Conservation (phyloP, 2,888 invertebrate genomes). For the Philaethria dido region DNA sequence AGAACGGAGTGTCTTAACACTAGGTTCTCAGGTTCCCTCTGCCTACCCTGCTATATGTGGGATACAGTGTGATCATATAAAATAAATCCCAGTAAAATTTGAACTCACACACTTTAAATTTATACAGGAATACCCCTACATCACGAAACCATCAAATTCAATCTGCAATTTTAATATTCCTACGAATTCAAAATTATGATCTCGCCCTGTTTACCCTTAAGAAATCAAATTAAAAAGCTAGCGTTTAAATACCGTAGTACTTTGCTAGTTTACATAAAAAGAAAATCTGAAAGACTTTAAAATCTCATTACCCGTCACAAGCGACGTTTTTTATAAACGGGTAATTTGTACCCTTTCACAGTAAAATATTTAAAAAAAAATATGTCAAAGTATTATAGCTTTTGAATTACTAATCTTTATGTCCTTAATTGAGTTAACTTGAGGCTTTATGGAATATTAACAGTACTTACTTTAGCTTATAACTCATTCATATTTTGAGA, state of each 20-base stretch:
- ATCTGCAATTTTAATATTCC: neutral
- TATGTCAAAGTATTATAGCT: conserved; percentile 13
- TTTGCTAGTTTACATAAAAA: conserved; percentile 16
- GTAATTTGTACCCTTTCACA: conserved; percentile 1
- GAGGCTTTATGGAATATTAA: conserved; percentile 3
- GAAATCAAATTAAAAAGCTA: conserved; percentile 20
- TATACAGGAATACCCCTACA: neutral
- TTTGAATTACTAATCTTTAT: conserved; percentile 24
- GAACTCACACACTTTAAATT: neutral
- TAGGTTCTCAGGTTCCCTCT: too few species aligned
- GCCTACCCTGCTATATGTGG: too few species aligned
- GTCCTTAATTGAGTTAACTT: conserved; percentile 30
- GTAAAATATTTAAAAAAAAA: conserved; percentile 16
- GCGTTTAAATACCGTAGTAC: conserved; percentile 5
- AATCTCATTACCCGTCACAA: conserved; percentile 23
- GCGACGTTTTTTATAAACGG: conserved; percentile 10
- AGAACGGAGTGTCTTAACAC: too few species aligned
- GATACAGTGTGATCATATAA: too few species aligned
- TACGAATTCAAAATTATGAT: neutral
- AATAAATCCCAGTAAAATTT: too few species aligned
- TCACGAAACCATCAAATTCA: neutral
- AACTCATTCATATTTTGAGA: neutral
- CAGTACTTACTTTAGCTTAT: neutral
- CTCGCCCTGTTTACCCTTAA: neutral
- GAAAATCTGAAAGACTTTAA: conserved; percentile 12